These are phyloP conservation scores for Sakesphorus luctuosus DNA, from an alignment of 2,113 vertebrate species.

Conservation along the genomic window DNA sequence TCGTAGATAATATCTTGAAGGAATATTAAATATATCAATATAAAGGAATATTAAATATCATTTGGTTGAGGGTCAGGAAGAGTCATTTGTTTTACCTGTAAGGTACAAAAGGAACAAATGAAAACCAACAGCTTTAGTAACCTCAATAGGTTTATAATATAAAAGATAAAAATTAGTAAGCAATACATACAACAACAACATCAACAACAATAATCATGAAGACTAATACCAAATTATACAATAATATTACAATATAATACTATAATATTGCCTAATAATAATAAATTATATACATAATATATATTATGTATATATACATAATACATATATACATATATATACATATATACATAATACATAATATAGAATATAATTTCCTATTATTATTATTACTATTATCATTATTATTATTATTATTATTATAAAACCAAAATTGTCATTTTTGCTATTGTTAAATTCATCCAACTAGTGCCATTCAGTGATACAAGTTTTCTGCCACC, in stretches of 20 bases:
- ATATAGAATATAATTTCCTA: too few relatives aligned
- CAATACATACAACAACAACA: not conserved
- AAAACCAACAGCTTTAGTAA: not conserved
- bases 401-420: too few relatives aligned
- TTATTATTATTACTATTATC: too few relatives aligned
- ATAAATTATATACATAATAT: too few relatives aligned
- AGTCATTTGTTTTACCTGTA: not conserved
- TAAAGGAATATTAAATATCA: not conserved
- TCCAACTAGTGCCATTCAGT: not conserved
- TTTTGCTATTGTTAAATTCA: conserved; percentile 40
- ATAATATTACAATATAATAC: not conserved
- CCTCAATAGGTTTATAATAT: not conserved
- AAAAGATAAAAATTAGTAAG: not conserved
- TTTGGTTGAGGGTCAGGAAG: not conserved
- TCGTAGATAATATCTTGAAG: not conserved
- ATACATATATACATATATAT: too few relatives aligned
- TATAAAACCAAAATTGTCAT: not conserved
- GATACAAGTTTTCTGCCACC: not conserved
- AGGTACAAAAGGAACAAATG: not conserved
- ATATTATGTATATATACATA: too few relatives aligned
- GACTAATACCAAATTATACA: not conserved
- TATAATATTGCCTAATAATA: too few relatives aligned
- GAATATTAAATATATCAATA: not conserved
- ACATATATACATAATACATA: too few relatives aligned
- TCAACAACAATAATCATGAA: too few relatives aligned